Conservation (phyloP, 2,888 invertebrate species). For the Molorchus minor region DNA sequence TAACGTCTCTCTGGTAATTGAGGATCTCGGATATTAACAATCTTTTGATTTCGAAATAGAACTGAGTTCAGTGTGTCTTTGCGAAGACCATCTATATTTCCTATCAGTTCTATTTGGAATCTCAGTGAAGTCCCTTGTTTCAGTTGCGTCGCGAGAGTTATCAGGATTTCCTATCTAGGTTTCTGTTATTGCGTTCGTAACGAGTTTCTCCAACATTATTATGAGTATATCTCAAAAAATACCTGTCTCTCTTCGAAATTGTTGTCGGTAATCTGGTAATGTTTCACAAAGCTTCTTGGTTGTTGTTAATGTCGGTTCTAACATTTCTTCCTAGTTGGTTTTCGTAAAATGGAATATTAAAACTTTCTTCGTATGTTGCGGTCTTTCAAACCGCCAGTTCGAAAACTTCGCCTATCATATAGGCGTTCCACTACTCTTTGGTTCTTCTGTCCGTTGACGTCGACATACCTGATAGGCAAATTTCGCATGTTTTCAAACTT, state of each 20-base stretch:
- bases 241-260: background rate
- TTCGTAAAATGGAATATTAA: too few relatives aligned
- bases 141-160: too few relatives aligned
- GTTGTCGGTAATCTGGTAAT: background rate
- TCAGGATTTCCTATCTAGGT: too few relatives aligned
- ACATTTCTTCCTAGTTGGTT: background rate
- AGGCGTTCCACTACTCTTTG: slow-evolving; percentile 32
- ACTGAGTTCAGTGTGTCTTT: background rate
- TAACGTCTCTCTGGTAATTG: background rate
- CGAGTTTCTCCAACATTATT: too few relatives aligned
- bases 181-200: too few relatives aligned
- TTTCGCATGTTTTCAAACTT: slow-evolving; percentile 9
- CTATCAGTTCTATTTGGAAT: background rate
- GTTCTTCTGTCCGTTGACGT: slow-evolving; percentile 15
- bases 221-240: background rate
- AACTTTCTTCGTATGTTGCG: background rate
- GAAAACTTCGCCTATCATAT: slow-evolving; percentile 36
- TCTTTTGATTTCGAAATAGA: background rate
- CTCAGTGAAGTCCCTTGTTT: too few relatives aligned
- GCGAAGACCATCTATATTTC: background rate
- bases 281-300: background rate
- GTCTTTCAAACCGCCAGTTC: slow-evolving; percentile 33
- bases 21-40: background rate
- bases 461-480: slow-evolving; percentile 17
- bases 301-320: slow-evolving; percentile 13